Base-by-base conservation (phyloP, 2,888 invertebrate genomes). In the Trypoxylon attenuatum region DNA sequence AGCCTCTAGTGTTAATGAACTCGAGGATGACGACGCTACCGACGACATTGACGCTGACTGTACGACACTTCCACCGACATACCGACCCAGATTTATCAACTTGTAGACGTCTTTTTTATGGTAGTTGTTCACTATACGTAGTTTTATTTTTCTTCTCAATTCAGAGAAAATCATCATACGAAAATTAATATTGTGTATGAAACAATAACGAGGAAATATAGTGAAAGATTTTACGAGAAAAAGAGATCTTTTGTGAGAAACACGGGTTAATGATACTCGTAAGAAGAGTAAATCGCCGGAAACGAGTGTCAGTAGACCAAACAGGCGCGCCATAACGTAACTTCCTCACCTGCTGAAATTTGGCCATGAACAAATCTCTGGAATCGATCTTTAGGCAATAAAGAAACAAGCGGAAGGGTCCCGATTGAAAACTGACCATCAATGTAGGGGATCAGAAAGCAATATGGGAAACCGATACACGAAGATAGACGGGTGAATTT, bases 1-100 rank as follows among this genome's bases (percentile, higher is more conserved):
- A 66, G 38, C 57, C 46, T 51, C 25, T 15, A 45, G 75, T 74
- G 72, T 69, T 75, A 75, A 75, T 72, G 69, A 71, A 75, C 63
- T 39, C 49, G 52, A 21, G 55, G 42, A 39, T 53, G 59, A 54
- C 54, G 62, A 68, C 33, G 5, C n/a, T 33, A 45, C 38, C 58
- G 39, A 55, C 49, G 52, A 59, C 33, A 16, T 18, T 25, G 6
- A 41, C 51, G 18, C 47, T 18, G 53, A 53, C 47, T 38, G 27
- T 13, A 19, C 49, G 22, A 13, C 54, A 25, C 43, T 42, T 54
- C 39, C 38, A 68, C 43, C 22, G 21, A 41, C 49, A 10, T 38
- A 38, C 45, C 56, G 49, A 68, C 60, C 56, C 53, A 61, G 25
- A 60, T 66, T 66, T 43, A 25, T 65, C 55, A 43, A 16, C 29